Evolutionary conservation across 2,888 invertebrate genomes (phyloP).

Genomic region (Eupithecia pulchellata): DNA sequence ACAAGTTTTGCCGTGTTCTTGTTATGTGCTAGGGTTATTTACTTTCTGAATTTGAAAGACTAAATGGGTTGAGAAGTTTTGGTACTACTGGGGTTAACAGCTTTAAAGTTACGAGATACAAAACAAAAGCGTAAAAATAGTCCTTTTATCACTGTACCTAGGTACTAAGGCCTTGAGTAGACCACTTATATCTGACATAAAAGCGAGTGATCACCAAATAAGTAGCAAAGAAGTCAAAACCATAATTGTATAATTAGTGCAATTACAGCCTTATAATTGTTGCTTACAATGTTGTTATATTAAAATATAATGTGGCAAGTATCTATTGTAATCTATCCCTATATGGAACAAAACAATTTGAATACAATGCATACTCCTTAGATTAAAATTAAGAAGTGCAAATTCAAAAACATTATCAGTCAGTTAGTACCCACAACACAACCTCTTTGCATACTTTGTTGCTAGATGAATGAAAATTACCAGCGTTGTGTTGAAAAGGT

Average conservation of each 20-base stretch:
- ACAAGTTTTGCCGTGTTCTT: conserved; percentile 1
- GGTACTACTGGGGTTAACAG: background rate
- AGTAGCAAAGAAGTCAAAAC: background rate
- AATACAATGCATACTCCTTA: conserved; percentile 6
- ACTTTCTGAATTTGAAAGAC: background rate
- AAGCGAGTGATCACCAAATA: background rate
- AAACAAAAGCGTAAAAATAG: background rate
- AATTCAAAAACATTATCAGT: background rate
- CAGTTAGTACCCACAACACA: background rate
- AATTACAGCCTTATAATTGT: background rate
- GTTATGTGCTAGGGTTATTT: background rate
- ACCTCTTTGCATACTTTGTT: background rate
- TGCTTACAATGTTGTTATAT: background rate
- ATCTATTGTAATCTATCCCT: background rate
- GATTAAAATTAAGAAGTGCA: background rate
- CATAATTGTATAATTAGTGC: background rate
- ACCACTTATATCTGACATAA: background rate
- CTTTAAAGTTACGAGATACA: background rate
- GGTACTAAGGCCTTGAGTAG: background rate
- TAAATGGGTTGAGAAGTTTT: background rate
- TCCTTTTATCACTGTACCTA: background rate
- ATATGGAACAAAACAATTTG: background rate
- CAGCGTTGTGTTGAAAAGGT: background rate
- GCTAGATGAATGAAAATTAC: background rate
- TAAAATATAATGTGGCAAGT: background rate